phyloP scores from a whole-genome alignment of 2,888 invertebrate genomes.

The Geotrupes spiniger region DNA sequence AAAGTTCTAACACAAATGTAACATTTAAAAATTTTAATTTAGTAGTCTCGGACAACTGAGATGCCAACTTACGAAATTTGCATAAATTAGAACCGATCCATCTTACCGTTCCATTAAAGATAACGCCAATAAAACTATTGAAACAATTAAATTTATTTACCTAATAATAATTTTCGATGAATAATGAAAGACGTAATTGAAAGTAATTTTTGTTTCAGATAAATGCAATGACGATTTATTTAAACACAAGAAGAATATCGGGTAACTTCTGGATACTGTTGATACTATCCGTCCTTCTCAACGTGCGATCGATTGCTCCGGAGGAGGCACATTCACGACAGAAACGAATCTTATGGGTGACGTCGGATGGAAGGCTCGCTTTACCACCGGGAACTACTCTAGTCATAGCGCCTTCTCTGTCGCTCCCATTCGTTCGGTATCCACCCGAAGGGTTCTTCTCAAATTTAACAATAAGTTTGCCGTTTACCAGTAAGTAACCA shows the following conservation, averaged over 20 bases:
- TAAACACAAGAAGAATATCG: slow-evolving; percentile 9
- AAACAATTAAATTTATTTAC: too few species aligned
- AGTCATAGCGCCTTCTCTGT: slow-evolving; percentile 75
- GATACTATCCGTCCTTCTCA: slow-evolving; percentile 8
- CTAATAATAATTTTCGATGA: too few species aligned
- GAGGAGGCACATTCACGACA: slow-evolving; percentile 64
- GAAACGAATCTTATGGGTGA: slow-evolving; percentile 82
- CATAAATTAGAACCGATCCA: too few species aligned
- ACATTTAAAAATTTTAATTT: too few species aligned
- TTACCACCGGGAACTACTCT: slow-evolving; percentile 80
- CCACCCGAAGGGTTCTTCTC: slow-evolving; percentile 83
- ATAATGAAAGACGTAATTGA: too few species aligned
- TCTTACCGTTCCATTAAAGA: too few species aligned
- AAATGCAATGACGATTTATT: slow-evolving; percentile 22
- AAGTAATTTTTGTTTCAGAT: background rate
- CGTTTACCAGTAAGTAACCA: slow-evolving; percentile 73
- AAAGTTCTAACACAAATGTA: too few species aligned
- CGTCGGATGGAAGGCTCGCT: slow-evolving; percentile 79
- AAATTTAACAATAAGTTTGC: slow-evolving; percentile 79
- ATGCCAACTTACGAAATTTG: too few species aligned
- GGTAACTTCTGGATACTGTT: slow-evolving; percentile 10
- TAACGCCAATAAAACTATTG: too few species aligned
- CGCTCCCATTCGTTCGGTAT: slow-evolving; percentile 79
- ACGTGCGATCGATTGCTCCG: slow-evolving; percentile 7
- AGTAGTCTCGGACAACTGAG: too few species aligned